Conservation (phyloP, 2,888 invertebrate species). For the Mythimna ferrago region DNA sequence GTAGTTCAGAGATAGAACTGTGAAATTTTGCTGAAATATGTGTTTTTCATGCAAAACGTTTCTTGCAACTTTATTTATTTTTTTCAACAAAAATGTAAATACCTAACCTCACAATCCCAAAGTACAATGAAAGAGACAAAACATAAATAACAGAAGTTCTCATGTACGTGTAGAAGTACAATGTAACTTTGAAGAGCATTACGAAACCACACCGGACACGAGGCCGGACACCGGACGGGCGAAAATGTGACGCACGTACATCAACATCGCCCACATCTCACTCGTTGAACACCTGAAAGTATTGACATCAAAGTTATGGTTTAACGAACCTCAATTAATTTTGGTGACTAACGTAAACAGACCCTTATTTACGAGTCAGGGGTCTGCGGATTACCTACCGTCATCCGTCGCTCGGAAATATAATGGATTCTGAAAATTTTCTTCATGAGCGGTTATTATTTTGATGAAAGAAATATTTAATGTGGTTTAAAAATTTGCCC, state of each 20-base stretch:
- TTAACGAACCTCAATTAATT: constrained; percentile 8
- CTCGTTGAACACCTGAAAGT: constrained; percentile 16
- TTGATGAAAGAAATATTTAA: constrained; percentile 5
- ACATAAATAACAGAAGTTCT: constrained; percentile 39
- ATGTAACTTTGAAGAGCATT: constrained; percentile 29
- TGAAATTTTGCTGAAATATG: constrained; percentile 1
- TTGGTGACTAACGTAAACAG: constrained; percentile 14
- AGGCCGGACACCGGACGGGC: constrained; percentile 2
- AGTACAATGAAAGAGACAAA: constrained; percentile 17
- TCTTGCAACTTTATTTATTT: neutral
- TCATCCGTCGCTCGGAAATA: constrained; percentile 2
- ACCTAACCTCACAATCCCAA: neutral
- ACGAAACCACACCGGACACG: constrained; percentile 8
- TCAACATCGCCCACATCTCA: neutral
- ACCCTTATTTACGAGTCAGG: constrained; percentile 12
- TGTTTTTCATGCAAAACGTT: neutral
- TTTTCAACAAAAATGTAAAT: neutral
- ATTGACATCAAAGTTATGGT: constrained; percentile 2
- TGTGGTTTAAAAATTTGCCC: neutral
- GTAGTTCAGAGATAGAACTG: neutral
- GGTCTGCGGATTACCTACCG: constrained; percentile 8
- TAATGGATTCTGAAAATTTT: constrained; percentile 23
- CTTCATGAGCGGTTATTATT: constrained; percentile 18
- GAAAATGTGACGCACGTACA: constrained; percentile 6
- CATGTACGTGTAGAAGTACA: constrained; percentile 8